phyloP scores from a whole-genome alignment of 1,140 invertebrate species.

The Neodiprion virginianus region DNA sequence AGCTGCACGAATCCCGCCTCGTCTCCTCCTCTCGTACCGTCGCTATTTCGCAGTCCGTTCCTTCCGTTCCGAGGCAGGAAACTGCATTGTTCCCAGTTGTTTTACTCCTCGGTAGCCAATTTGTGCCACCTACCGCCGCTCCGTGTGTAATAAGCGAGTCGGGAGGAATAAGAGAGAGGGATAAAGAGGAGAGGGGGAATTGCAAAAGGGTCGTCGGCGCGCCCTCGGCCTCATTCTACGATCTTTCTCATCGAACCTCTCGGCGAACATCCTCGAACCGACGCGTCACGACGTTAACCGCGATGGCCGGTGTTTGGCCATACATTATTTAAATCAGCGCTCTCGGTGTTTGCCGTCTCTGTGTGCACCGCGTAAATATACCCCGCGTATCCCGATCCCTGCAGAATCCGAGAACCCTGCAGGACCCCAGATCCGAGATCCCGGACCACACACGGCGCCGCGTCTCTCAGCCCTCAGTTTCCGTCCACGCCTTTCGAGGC shows the following conservation, averaged over 20 bases:
- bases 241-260: neutral
- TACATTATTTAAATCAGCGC: constrained; percentile 50
- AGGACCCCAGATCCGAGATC: neutral
- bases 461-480: no score
- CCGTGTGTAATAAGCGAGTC: neutral
- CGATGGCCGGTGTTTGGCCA: constrained; percentile 35
- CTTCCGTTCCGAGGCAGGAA: constrained; percentile 22
- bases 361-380: constrained; percentile 40
- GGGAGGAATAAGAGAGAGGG: neutral
- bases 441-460: neutral
- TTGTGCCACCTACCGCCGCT: constrained; percentile 7
- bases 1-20: constrained; percentile 35
- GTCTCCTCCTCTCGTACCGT: constrained; percentile 12
- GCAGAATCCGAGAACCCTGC: no score
- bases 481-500: no score
- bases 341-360: constrained; percentile 40
- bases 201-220: neutral
- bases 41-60: constrained; percentile 9
- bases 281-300: constrained; percentile 27
- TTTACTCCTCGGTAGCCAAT: constrained; percentile 36
- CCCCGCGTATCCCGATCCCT: neutral
- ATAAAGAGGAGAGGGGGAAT: neutral
- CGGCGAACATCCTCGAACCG: constrained; percentile 22
- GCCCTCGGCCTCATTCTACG: no score
- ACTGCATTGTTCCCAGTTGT: constrained; percentile 36